Base-by-base conservation (phyloP, 2,797 vertebrate species). In the Chloroceryle inda region DNA sequence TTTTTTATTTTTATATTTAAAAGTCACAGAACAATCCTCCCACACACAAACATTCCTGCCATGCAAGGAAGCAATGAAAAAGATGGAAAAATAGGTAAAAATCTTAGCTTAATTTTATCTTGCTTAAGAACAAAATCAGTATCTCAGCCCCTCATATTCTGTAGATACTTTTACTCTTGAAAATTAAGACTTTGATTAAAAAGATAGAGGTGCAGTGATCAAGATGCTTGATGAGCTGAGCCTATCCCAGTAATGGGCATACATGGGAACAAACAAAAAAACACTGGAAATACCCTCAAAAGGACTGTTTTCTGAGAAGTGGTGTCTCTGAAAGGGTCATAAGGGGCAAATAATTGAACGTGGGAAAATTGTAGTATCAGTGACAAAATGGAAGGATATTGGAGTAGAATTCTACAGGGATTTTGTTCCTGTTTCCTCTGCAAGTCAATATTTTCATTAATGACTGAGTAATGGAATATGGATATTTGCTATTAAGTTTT, bases 341-440 rank as follows among this genome's bases (percentile, higher is more conserved):
- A 53, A 21, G 12, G 21, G n/a, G 19, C 29, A 92, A 71, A 16
- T 35, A 61, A 64, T 42, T 61, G 37, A 94, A 67, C 8, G n/a
- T 83, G 78, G 56, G 40, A 92, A 94, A 88, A 56, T 24, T 49
- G 13, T 61, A 50, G 45, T 89, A 80, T 53, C 68, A 88, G 35
- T 80, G 78, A n/a, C 27, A 71, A 79, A 84, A 63, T 67, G 10
- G 63, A 78, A 94, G 50, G 42, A 44, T 66, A 59, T 44, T 6
- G 11, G 33, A 62, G 22, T 59, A 52, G 85, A 83, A 14, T 71
- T 80, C 71, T 77, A 22, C 8, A 52, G 33, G 27, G 42, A 33
- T 92, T 89, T 91, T 91, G 31, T 80, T 92, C 31, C 27, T 71
- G 52, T 37, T 94, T 91, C 75, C 68, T 76, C 24, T 83, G 37